phyloP scores from a whole-genome alignment of 2,113 vertebrate genomes.

The Lanius ludovicianus region DNA sequence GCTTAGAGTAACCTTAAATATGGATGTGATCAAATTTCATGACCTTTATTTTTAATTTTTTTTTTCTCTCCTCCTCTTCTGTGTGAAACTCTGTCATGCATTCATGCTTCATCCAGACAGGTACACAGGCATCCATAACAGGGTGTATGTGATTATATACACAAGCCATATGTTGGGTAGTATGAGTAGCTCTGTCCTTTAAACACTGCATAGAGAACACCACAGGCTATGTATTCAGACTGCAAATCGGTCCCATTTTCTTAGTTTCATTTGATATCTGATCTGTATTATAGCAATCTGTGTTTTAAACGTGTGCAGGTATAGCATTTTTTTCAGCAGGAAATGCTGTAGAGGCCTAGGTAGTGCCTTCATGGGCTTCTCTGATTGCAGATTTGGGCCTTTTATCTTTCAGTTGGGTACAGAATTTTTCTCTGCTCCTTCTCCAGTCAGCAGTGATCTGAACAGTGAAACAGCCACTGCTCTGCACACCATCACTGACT shows the following conservation, averaged over 20 bases:
- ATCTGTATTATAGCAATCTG: not conserved
- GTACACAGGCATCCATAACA: not conserved
- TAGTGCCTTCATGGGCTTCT: not conserved
- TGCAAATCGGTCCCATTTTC: not conserved
- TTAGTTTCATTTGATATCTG: not conserved
- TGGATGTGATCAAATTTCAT: constrained; percentile 78
- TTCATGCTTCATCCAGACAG: not conserved
- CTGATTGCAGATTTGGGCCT: not conserved
- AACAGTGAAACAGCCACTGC: not conserved
- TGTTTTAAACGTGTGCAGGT: not conserved
- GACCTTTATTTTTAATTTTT: constrained; percentile 78
- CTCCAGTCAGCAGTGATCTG: not conserved
- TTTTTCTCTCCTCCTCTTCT: not conserved
- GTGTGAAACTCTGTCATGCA: constrained; percentile 31
- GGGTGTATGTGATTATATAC: not conserved
- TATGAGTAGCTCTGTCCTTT: not conserved
- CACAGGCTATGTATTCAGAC: rapidly evolving
- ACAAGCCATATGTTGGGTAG: not conserved
- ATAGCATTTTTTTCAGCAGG: too few relatives aligned
- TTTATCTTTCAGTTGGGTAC: not conserved
- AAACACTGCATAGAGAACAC: not conserved
- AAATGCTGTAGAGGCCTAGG: not conserved
- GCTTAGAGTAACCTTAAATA: constrained; percentile 80
- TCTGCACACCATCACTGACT: not conserved
- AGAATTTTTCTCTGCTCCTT: not conserved